phyloP scores from a whole-genome alignment of 2,888 invertebrate genomes.

The Caenorhabditis uteleia region DNA sequence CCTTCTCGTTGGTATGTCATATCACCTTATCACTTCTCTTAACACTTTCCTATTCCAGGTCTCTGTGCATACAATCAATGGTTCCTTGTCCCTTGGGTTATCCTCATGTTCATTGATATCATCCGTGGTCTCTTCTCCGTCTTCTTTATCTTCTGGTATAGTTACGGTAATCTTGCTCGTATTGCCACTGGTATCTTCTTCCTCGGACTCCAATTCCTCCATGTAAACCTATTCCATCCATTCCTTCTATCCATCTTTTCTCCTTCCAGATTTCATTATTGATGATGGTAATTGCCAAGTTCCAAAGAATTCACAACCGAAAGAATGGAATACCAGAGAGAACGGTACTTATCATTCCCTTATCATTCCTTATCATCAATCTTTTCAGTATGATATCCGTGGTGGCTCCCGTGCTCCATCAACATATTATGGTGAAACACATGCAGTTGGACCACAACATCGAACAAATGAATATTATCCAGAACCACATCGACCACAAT shows the following conservation, averaged over 20 bases:
- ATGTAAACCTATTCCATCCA: slow-evolving; percentile 48
- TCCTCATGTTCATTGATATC: slow-evolving; percentile 67
- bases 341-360: slow-evolving; percentile 16
- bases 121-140: slow-evolving; percentile 67
- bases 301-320: slow-evolving; percentile 67
- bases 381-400: slow-evolving; percentile 32
- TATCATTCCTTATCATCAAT: background rate
- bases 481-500: slow-evolving; percentile 8
- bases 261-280: slow-evolving; percentile 68
- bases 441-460: slow-evolving; percentile 24
- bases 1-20: slow-evolving; percentile 53
- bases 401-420: slow-evolving; percentile 40
- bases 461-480: slow-evolving; percentile 17
- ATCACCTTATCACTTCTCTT: background rate
- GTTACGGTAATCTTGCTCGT: slow-evolving; percentile 64
- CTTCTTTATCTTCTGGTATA: slow-evolving; percentile 67
- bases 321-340: slow-evolving; percentile 52
- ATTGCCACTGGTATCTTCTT: slow-evolving; percentile 70
- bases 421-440: slow-evolving; percentile 37
- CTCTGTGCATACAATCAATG: slow-evolving; percentile 60
- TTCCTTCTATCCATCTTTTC: background rate
- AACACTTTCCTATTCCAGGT: slow-evolving; percentile 13
- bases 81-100: slow-evolving; percentile 66
- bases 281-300: slow-evolving; percentile 68
- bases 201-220: slow-evolving; percentile 69